Percentiles rank a stretch among this genome's conserved stretches.
Evolutionary conservation across 30 jellyfish, hydroid and myxozoan species (phyloP).

Genomic region (Nemopilema nomurai): DNA sequence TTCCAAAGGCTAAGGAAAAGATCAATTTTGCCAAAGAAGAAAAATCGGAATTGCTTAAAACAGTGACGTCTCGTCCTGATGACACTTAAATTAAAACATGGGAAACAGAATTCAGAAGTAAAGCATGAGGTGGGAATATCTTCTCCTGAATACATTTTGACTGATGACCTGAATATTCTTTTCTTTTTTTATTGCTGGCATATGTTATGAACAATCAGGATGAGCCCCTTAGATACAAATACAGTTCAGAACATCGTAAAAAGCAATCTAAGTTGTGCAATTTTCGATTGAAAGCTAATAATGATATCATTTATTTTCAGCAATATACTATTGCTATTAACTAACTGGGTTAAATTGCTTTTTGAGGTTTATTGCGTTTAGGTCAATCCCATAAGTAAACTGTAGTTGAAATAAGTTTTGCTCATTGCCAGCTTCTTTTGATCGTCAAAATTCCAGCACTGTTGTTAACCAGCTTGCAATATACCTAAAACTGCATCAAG

Average conservation of each 20-base stretch:
- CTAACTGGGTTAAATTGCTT: neutral
- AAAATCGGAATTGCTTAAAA: neutral
- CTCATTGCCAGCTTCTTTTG: constrained; percentile 31
- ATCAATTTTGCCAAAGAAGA: neutral
- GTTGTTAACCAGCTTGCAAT: constrained; percentile 37
- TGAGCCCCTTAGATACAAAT: neutral
- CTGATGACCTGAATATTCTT: neutral
- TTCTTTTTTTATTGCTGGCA: neutral
- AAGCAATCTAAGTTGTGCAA: neutral
- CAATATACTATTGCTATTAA: neutral
- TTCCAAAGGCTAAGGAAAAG: neutral
- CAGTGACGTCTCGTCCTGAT: neutral
- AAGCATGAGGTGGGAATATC: constrained; percentile 6
- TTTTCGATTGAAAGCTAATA: neutral
- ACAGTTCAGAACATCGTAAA: neutral
- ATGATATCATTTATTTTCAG: neutral
- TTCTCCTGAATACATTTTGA: constrained; percentile 1
- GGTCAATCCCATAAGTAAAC: neutral
- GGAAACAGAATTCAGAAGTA: constrained; percentile 8
- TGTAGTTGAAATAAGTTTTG: neutral
- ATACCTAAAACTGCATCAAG: constrained; percentile 32
- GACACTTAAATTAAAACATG: neutral
- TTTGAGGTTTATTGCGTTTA: neutral
- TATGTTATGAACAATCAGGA: neutral
- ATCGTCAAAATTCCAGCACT: constrained; percentile 20